Conservation (phyloP, 2,888 invertebrate genomes). For the Sepioteuthis lessoniana region DNA sequence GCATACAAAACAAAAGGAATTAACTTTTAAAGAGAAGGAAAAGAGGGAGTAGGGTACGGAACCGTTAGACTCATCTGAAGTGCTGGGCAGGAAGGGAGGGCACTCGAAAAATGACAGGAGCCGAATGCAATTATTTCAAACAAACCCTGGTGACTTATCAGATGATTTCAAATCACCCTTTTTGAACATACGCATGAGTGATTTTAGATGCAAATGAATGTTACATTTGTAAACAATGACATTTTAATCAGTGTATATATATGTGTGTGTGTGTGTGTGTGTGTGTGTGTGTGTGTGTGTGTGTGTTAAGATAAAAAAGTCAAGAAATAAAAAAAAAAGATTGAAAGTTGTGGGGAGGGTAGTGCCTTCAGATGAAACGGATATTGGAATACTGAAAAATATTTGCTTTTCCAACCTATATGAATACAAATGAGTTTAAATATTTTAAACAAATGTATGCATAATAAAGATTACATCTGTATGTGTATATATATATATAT, state of each 20-base stretch:
- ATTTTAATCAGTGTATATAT: not conserved
- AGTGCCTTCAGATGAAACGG: no score
- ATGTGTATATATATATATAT: no score
- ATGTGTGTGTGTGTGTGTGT: not conserved
- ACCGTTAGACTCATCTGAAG: not conserved
- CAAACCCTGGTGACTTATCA: slow-evolving; percentile 1
- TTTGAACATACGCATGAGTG: not conserved
- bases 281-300: not conserved
- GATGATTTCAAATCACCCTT: not conserved
- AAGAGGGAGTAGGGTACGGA: not conserved
- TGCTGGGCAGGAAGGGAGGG: not conserved
- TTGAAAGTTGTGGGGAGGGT: no score
- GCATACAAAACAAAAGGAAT: not conserved
- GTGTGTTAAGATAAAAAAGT: no score
- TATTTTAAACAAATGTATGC: no score
- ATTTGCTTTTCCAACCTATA: no score
- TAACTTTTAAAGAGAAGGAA: not conserved
- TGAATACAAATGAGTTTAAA: no score
- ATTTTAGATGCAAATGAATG: not conserved
- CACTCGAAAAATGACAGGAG: not conserved
- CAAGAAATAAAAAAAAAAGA: no score
- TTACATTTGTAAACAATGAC: not conserved
- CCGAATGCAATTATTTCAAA: slow-evolving; percentile 11
- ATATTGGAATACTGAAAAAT: no score
- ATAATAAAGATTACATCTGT: no score